Base-by-base conservation (phyloP, 2,888 invertebrate species). In the Escarpia spicata region DNA sequence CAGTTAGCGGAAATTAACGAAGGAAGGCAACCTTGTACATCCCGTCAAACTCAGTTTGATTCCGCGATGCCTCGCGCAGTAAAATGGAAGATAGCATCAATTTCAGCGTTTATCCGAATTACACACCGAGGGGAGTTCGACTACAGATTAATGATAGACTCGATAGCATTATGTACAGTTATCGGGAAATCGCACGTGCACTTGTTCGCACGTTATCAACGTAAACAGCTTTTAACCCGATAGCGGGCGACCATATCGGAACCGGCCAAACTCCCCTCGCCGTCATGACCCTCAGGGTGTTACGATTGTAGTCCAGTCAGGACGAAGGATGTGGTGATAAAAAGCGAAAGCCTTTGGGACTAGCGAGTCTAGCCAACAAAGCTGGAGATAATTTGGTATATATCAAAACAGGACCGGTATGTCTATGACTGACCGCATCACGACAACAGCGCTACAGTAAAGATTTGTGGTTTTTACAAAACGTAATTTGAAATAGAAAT, bases 181-280 rank as follows among this genome's bases (percentile, higher is more conserved):
- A 75, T 75, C 75, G 75, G 75, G 75, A 75, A 75, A 75, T 75
- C 75, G 75, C 75, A 75, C 75, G 75, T 26, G 75, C 75, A 75
- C 26, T 75, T 75, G 26, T 75, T 75, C 75, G 75, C 75, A 26
- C 26, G 26, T 75, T 75, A 75, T 75, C 75, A 26, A 75, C 19
- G 75, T 75, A 75, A 75, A 75, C 75, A 75, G 75, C 75, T 75
- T 75, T 26, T n/a, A 26, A 26, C 75, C 19, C n/a, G 75, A 26
- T 26, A 26, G 75, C 75, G 19, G 19, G 75, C 6, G 75, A 26
- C 26, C 75, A 26, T 6, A 26, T 26, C 19, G 75, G 75, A 26
- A 26, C 26, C 75, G 26, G 75, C n/a, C 75, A 75, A n/a, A 9
- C 75, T 6, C 26, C 75, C 75, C 6, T 26, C 26, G 26, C 26